Conservation (phyloP, 2,113 vertebrate genomes). For the Spermophilus dauricus region DNA sequence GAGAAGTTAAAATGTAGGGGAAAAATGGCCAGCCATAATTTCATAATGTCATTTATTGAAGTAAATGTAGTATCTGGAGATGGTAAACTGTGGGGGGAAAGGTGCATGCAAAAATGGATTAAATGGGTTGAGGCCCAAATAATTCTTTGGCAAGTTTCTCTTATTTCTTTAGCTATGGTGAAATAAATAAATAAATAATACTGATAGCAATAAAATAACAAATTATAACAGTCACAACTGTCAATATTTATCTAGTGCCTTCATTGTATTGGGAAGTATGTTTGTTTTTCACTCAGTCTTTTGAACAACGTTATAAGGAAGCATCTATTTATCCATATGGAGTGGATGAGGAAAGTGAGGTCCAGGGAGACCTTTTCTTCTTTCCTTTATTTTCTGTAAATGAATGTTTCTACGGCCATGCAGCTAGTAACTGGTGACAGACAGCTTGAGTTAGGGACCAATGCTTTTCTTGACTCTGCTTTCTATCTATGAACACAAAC, state of each 20-base stretch:
- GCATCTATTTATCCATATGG: not conserved
- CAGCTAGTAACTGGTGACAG: not conserved
- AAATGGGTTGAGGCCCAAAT: not conserved
- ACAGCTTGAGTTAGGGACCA: not conserved
- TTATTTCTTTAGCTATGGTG: not conserved
- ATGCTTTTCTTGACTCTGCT: not conserved
- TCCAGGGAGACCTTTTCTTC: not conserved
- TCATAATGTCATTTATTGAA: not conserved
- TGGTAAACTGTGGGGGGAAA: not conserved
- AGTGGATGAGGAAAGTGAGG: not conserved
- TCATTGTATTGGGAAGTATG: too few relatives aligned
- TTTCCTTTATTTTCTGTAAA: not conserved
- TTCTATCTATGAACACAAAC: not conserved
- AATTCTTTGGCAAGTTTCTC: conserved; percentile 20
- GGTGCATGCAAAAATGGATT: not conserved
- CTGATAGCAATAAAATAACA: not conserved
- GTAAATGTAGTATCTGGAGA: conserved; percentile 20
- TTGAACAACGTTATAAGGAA: not conserved
- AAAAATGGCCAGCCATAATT: not conserved
- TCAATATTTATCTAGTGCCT: not conserved
- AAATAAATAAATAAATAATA: conserved; percentile 54
- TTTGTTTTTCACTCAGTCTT: not conserved
- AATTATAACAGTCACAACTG: not conserved
- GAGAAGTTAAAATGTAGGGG: not conserved
- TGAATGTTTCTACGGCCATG: not conserved